phyloP scores from a whole-genome alignment of 1,140 invertebrate genomes.

The Tribolium castaneum region DNA sequence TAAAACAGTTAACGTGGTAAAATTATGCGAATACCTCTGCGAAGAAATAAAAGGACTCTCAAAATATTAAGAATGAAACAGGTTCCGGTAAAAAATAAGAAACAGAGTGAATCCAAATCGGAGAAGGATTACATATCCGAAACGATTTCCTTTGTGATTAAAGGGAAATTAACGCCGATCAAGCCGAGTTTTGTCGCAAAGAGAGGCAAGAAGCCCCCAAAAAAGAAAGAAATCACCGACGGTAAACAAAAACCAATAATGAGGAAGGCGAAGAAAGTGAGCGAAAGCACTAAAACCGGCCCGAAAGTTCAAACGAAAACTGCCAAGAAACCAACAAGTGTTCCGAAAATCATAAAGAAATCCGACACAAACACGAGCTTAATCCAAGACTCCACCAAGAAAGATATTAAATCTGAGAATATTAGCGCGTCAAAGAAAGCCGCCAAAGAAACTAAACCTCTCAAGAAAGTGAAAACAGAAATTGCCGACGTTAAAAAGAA shows the following conservation, averaged over 20 bases:
- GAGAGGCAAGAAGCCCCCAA: background rate
- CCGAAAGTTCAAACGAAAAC: constrained; percentile 52
- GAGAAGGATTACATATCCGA: constrained; percentile 55
- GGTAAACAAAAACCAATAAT: constrained; percentile 6
- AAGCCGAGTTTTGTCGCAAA: constrained; percentile 54
- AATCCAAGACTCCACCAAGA: constrained; percentile 25
- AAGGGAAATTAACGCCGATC: constrained; percentile 60
- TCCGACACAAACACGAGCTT: background rate
- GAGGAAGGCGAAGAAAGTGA: constrained; percentile 27
- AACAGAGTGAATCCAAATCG: constrained; percentile 55
- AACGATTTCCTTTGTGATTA: constrained; percentile 62
- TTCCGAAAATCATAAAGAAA: constrained; percentile 33
- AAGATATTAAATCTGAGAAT: constrained; percentile 31
- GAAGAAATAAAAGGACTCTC: background rate
- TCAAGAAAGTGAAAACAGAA: constrained; percentile 40
- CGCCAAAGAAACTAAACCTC: constrained; percentile 21
- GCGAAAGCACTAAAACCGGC: constrained; percentile 1
- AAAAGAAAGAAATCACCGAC: constrained; percentile 12
- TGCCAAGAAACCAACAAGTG: constrained; percentile 50
- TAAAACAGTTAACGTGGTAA: background rate
- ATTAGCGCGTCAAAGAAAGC: constrained; percentile 2
- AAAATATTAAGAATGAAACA: constrained; percentile 54
- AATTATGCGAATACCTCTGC: constrained; percentile 3
- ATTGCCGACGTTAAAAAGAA: constrained; percentile 9
- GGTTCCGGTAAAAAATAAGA: constrained; percentile 57